phyloP scores from a whole-genome alignment of 1,140 invertebrate species.

The Macrobrachium nipponense region DNA sequence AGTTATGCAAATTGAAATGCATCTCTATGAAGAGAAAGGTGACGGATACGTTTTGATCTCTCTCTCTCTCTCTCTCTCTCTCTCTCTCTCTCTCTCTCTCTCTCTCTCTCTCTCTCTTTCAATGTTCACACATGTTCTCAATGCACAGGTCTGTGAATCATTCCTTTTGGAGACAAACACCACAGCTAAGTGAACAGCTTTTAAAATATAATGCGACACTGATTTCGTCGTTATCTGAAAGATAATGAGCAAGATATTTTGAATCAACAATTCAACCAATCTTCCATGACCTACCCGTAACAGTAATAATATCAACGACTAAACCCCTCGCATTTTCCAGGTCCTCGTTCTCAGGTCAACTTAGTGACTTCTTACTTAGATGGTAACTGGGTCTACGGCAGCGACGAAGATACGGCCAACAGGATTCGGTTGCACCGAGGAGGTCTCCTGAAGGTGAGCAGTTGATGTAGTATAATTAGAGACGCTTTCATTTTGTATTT shows the following conservation, averaged over 20 bases:
- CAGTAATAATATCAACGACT: not conserved
- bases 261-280: too few relatives aligned
- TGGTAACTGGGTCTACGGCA: slow-evolving; percentile 73
- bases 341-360: slow-evolving; percentile 71
- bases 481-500: too few relatives aligned
- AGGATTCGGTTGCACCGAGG: slow-evolving; percentile 70
- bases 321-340: slow-evolving; percentile 66
- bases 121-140: too few relatives aligned
- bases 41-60: not conserved
- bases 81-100: too few relatives aligned
- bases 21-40: not conserved
- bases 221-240: too few relatives aligned
- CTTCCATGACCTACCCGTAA: too few relatives aligned
- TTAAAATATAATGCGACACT: too few relatives aligned
- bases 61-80: slow-evolving; percentile 15
- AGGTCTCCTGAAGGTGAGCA: slow-evolving; percentile 68
- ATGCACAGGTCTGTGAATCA: too few relatives aligned
- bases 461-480: not conserved
- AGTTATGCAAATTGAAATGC: not conserved
- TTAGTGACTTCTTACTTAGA: slow-evolving; percentile 71
- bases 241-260: too few relatives aligned
- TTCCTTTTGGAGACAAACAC: too few relatives aligned
- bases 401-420: slow-evolving; percentile 69
- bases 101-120: too few relatives aligned
- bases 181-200: too few relatives aligned